Conservation (phyloP, 2,888 invertebrate species). For the Alloscopus bannaensis region DNA sequence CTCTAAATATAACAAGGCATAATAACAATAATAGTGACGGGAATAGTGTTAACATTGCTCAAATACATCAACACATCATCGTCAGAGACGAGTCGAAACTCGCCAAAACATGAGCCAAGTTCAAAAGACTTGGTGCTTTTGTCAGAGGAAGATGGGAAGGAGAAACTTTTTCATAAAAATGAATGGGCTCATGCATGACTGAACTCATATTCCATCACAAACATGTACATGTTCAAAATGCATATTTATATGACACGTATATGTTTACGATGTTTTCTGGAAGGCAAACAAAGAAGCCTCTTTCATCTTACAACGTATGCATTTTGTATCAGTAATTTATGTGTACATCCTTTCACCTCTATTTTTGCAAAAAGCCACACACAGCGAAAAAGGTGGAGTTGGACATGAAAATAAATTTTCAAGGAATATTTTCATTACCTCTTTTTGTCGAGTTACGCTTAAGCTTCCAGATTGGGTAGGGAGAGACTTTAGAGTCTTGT, state of each 20-base stretch:
- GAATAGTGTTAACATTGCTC: background rate
- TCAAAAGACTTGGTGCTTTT: slow-evolving; percentile 1
- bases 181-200: background rate
- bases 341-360: background rate
- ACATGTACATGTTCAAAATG: background rate
- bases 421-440: background rate
- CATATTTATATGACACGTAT: background rate
- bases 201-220: no score
- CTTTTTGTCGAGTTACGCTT: no score
- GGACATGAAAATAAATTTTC: no score
- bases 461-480: no score
- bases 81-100: no score
- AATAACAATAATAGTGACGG: no score
- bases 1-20: background rate
- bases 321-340: background rate
- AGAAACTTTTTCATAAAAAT: background rate
- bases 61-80: background rate
- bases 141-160: no score
- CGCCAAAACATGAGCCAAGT: background rate
- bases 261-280: no score
- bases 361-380: background rate
- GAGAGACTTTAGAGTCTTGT: no score
- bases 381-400: background rate
- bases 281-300: background rate
- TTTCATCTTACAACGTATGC: background rate